Evolutionary conservation across 2,797 vertebrate genomes (phyloP).

Genomic region (Tragopan temminckii): DNA sequence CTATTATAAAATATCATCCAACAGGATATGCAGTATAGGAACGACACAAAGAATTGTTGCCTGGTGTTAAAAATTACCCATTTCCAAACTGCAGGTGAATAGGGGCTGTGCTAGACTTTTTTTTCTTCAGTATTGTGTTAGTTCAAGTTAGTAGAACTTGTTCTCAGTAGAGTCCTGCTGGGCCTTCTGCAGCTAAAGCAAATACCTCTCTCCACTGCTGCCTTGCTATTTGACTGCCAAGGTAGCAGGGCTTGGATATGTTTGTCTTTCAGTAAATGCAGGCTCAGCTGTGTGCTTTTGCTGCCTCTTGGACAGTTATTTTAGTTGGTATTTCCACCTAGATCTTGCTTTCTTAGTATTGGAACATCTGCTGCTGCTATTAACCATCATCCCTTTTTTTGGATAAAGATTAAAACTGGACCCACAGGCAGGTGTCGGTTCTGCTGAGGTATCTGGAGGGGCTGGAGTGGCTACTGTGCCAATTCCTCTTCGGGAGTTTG

Average conservation of each 20-base stretch:
- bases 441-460: not conserved
- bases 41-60: not conserved
- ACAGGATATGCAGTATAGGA: fast-evolving
- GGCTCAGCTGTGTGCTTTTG: not conserved
- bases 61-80: not conserved
- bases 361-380: not conserved
- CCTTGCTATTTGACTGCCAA: not conserved
- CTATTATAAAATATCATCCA: not conserved
- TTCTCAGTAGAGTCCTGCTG: not conserved
- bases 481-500: not conserved
- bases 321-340: not conserved
- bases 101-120: not conserved
- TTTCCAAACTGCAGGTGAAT: not conserved
- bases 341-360: not conserved
- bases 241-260: not conserved
- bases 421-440: not conserved
- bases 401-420: not conserved
- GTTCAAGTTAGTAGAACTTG: not conserved
- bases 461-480: not conserved
- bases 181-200: not conserved
- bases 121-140: not conserved
- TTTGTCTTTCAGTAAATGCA: not conserved
- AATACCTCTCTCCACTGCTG: not conserved
- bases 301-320: not conserved
- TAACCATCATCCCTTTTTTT: not conserved